These are phyloP conservation scores for Hirudinaria manillensis DNA, from an alignment of 2,888 invertebrate species.

Conservation along the genomic window DNA sequence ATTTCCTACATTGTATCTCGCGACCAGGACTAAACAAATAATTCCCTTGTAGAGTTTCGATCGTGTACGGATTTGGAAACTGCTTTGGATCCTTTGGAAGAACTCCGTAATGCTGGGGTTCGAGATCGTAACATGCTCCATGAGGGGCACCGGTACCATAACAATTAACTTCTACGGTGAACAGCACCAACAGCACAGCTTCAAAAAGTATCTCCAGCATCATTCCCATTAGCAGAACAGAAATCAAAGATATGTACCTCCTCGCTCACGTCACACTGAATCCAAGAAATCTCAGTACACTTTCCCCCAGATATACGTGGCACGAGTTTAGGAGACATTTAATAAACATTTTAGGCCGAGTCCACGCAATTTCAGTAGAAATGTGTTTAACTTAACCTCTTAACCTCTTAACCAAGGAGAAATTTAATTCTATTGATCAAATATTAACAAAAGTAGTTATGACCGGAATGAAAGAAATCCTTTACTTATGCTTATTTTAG, in stretches of 20 bases:
- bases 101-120: conserved; percentile 22
- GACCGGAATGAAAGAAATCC: too few relatives aligned
- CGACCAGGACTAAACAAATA: conserved; percentile 7
- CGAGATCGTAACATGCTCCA: conserved; percentile 22
- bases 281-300: too few relatives aligned
- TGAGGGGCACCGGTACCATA: conserved; percentile 24
- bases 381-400: too few relatives aligned
- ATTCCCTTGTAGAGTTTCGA: conserved; percentile 16
- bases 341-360: neutral
- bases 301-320: too few relatives aligned
- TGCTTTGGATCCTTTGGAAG: conserved; percentile 9
- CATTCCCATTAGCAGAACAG: neutral
- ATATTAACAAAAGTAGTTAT: too few relatives aligned
- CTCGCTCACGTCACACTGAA: too few relatives aligned
- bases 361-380: too few relatives aligned
- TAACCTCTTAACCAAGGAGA: too few relatives aligned
- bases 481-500: too few relatives aligned
- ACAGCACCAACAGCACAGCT: neutral
- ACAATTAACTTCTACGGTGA: neutral
- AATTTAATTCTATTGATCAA: too few relatives aligned
- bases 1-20: neutral
- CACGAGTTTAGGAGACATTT: neutral
- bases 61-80: neutral
- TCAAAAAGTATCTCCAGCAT: neutral
- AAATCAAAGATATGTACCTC: neutral